Percentiles rank a stretch among this genome's conserved stretches.
Conservation (phyloP, 2,888 invertebrate species). For the Copidosoma aretas region DNA sequence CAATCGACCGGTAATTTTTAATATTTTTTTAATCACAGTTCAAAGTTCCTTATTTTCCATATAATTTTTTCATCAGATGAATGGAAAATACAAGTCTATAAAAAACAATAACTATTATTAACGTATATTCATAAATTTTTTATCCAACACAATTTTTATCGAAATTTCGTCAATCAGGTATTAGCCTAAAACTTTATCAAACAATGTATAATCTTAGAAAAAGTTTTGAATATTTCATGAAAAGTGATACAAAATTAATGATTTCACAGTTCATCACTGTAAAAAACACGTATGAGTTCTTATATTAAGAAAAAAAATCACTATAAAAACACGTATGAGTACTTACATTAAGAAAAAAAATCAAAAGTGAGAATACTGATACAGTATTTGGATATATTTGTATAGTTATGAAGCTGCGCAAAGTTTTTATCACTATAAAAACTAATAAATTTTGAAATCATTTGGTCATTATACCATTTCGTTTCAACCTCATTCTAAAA, state of each 20-base stretch:
- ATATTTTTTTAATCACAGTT: slow-evolving; percentile 39
- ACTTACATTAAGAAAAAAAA: slow-evolving; percentile 35
- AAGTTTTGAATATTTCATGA: slow-evolving; percentile 42
- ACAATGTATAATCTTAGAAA: slow-evolving; percentile 18
- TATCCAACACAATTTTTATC: slow-evolving; percentile 30
- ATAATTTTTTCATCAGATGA: slow-evolving; percentile 20
- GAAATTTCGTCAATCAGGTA: slow-evolving; percentile 28
- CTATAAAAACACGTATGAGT: slow-evolving; percentile 22
- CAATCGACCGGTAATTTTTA: slow-evolving; percentile 36
- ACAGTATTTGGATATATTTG: slow-evolving; percentile 50
- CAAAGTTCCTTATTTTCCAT: slow-evolving; percentile 27
- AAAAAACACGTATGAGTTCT: slow-evolving; percentile 25
- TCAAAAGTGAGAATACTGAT: slow-evolving; percentile 55
- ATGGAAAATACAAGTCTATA: slow-evolving; percentile 30
- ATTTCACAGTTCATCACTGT: slow-evolving; percentile 40
- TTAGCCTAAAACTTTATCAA: slow-evolving; percentile 23
- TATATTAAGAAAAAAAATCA: slow-evolving; percentile 34
- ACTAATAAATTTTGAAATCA: background rate
- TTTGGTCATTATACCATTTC: background rate
- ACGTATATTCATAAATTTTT: slow-evolving; percentile 19
- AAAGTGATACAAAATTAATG: slow-evolving; percentile 43
- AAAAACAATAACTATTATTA: slow-evolving; percentile 25
- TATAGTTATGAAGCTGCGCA: slow-evolving; percentile 50
- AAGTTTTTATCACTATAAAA: slow-evolving; percentile 37
- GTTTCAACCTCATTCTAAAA: background rate